These are phyloP conservation scores for Denticeps clupeoides DNA, from an alignment of 2,797 vertebrate genomes.

Conservation along the genomic window DNA sequence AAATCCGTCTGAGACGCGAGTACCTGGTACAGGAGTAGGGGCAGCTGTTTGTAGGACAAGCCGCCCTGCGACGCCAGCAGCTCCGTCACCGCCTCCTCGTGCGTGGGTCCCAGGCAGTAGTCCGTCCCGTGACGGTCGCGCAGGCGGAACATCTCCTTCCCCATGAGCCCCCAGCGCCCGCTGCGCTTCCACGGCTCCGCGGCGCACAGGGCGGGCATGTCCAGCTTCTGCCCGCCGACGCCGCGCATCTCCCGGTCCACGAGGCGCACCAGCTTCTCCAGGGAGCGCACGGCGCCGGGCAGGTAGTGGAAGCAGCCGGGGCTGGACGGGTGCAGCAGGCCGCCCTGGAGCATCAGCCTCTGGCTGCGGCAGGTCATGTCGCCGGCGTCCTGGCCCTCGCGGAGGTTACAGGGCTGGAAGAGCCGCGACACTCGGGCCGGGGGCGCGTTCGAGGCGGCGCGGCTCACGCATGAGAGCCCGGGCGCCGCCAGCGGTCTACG, in stretches of 20 bases:
- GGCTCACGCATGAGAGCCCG: no score
- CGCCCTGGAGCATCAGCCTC: slow-evolving; percentile 74
- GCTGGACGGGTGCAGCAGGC: slow-evolving; percentile 71
- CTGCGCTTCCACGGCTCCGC: slow-evolving; percentile 78
- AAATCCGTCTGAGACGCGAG: no score
- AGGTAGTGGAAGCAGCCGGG: slow-evolving; percentile 85
- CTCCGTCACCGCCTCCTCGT: slow-evolving; percentile 77
- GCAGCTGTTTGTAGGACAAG: slow-evolving; percentile 80
- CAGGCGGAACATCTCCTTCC: slow-evolving; percentile 79
- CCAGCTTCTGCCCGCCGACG: slow-evolving; percentile 85
- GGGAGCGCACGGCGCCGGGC: slow-evolving; percentile 69
- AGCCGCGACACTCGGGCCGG: slow-evolving; percentile 63
- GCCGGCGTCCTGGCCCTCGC: slow-evolving; percentile 44
- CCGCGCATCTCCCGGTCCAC: slow-evolving; percentile 85
- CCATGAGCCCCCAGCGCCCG: slow-evolving; percentile 82
- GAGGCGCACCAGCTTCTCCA: slow-evolving; percentile 82
- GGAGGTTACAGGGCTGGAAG: slow-evolving; percentile 77
- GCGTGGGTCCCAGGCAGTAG: slow-evolving; percentile 87
- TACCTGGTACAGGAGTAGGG: slow-evolving; percentile 83
- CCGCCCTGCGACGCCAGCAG: slow-evolving; percentile 69
- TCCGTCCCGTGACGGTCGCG: slow-evolving; percentile 66
- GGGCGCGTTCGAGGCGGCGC: no score
- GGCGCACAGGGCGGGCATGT: slow-evolving; percentile 79
- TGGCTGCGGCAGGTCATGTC: slow-evolving; percentile 80
- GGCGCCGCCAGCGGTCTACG: no score